Base-by-base conservation (phyloP, 2,113 vertebrate species). In the Cacatua alba region DNA sequence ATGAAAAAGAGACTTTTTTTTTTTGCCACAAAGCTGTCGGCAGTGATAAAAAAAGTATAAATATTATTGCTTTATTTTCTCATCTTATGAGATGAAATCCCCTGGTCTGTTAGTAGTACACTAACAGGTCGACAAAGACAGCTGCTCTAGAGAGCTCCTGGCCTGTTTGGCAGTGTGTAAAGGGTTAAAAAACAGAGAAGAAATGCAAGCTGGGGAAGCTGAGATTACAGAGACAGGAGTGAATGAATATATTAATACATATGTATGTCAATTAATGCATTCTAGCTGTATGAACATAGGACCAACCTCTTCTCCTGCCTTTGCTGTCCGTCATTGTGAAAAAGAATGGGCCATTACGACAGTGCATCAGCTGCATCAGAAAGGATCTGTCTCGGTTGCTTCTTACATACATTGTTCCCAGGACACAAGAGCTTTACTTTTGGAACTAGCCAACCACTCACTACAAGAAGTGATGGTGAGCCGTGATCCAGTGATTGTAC, bases 341-440 rank as follows among this genome's bases (percentile, higher is more conserved):
- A 82, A 84, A 43, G 74, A 62, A 8, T 9, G 6, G 57, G 6
- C 33, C 2, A 0, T 25, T 72, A 52, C 26, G 72, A 28, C 26
- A 51, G 65, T 29, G 35, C 41, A 14, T 41, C 12, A 48, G 64
- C 63, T 2, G 2, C 26, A 8, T 65, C 21, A 17, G 78, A n/a
- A 90, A 72, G 48, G 57, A 57, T 79, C 29, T 52, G 19, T 26
- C n/a, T 82, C 43, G 4, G 23, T 37, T 39, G 33, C 59, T 33
- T 48, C 15, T 82, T 21, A 1, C 0, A 0, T 44, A 3, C 1
- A 0, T 49, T 57, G 48, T 2, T 8, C 21, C 7, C 0, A 0
- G 29, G 43, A 43, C 3, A 13, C 62, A 78, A 63, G 52, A 86
- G 28, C 48, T 84, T 63, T 51, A 5, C 46, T 35, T 41, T 78